phyloP scores from a whole-genome alignment of 2,888 invertebrate species.

The Meteorus colon region DNA sequence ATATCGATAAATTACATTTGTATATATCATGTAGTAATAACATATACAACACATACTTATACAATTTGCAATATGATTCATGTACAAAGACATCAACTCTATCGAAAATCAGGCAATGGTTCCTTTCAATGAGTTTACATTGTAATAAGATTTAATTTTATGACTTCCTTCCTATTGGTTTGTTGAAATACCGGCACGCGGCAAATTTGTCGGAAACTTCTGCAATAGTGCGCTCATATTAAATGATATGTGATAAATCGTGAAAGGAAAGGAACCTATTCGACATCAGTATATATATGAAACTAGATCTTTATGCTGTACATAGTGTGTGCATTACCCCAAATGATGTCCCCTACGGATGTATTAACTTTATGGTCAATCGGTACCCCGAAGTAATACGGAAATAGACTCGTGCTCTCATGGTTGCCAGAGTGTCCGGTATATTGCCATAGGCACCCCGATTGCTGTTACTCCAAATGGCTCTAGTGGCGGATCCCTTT shows the following conservation, averaged over 20 bases:
- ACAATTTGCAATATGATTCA: neutral
- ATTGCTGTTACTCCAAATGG: slow-evolving; percentile 38
- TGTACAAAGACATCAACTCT: neutral
- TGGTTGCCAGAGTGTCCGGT: slow-evolving; percentile 54
- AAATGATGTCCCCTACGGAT: slow-evolving; percentile 60
- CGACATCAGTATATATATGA: neutral
- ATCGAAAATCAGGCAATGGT: neutral
- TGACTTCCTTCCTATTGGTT: neutral
- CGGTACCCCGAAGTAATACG: slow-evolving; percentile 60
- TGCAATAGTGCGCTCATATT: slow-evolving; percentile 18
- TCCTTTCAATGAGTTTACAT: neutral
- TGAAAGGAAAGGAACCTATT: slow-evolving; percentile 21
- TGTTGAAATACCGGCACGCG: slow-evolving; percentile 59
- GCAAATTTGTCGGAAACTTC: slow-evolving; percentile 66
- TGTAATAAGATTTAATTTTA: neutral
- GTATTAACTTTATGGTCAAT: slow-evolving; percentile 67
- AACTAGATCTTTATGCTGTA: slow-evolving; percentile 19
- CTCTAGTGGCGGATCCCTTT: slow-evolving; percentile 33
- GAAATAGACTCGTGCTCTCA: slow-evolving; percentile 62
- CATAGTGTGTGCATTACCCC: slow-evolving; percentile 15
- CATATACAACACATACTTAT: no score
- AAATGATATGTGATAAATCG: slow-evolving; percentile 34
- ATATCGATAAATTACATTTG: neutral
- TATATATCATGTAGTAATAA: no score
- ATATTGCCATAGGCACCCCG: slow-evolving; percentile 62